Evolutionary conservation across 2,113 vertebrate species (phyloP).

Genomic region (Thymallus thymallus): DNA sequence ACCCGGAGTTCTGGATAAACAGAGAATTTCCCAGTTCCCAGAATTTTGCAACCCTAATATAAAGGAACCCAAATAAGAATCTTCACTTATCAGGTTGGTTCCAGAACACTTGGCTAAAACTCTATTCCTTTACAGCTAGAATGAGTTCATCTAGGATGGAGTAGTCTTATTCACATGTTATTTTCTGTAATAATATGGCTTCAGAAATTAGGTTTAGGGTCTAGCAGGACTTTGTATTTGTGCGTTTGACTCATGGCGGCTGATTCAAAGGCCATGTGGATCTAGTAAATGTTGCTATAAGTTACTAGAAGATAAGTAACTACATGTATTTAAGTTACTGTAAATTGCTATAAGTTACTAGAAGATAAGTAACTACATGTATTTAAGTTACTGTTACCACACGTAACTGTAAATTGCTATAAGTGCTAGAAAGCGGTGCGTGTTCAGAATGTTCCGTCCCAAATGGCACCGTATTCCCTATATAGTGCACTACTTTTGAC

Average conservation of each 20-base stretch:
- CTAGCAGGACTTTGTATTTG: conserved; percentile 26
- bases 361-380: not conserved
- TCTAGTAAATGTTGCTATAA: conserved; percentile 2
- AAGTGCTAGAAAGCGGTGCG: conserved; percentile 8
- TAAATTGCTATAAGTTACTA: too few species aligned
- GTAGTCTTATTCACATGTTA: conserved; percentile 11
- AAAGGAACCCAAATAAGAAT: not conserved
- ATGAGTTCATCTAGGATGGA: not conserved
- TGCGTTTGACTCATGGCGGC: conserved; percentile 49
- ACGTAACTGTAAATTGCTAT: too few species aligned
- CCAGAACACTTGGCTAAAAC: not conserved
- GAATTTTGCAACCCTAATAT: too few species aligned
- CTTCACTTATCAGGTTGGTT: not conserved
- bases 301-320: not conserved
- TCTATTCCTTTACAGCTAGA: not conserved
- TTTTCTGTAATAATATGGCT: conserved; percentile 39
- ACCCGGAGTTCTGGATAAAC: too few species aligned
- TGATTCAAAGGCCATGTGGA: conserved; percentile 38
- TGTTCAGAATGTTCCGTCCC: too few species aligned
- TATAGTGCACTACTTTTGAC: too few species aligned
- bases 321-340: not conserved
- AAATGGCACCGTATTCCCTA: too few species aligned
- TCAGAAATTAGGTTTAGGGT: conserved; percentile 14
- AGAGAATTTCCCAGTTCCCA: too few species aligned
- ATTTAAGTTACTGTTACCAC: not conserved